Percentiles rank a stretch among this genome's conserved stretches.
Evolutionary conservation across 2,888 invertebrate species (phyloP).

Genomic region (Mythimna vitellina): DNA sequence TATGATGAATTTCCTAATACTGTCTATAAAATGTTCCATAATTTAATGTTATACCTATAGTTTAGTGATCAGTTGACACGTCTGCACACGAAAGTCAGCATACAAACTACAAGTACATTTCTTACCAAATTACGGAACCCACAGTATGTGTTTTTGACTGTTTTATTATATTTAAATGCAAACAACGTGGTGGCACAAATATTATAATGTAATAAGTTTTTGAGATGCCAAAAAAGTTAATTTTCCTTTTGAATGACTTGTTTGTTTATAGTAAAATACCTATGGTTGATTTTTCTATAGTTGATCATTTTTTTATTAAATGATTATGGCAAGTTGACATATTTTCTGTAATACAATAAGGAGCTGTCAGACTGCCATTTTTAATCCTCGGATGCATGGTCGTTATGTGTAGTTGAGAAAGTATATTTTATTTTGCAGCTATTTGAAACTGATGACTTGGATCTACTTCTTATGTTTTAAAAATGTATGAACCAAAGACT

Average conservation of each 20-base stretch:
- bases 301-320: background rate
- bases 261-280: background rate
- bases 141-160: background rate
- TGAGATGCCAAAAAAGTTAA: background rate
- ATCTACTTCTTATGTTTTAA: constrained; percentile 16
- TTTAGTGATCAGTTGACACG: no score
- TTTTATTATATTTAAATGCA: background rate
- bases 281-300: background rate
- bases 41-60: no score
- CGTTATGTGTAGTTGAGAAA: constrained; percentile 4
- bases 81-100: no score
- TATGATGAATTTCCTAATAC: no score
- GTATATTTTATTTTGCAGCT: constrained; percentile 19
- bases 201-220: background rate
- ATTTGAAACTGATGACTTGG: constrained; percentile 11
- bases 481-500: constrained; percentile 39
- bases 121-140: background rate
- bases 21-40: no score
- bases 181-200: background rate
- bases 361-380: background rate
- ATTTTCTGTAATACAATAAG: background rate
- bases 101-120: background rate
- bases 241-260: background rate
- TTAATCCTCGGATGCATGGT: background rate
- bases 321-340: background rate